Evolutionary conservation across 1,140 invertebrate species (phyloP).

Genomic region (Aporrectodea caliginosa): DNA sequence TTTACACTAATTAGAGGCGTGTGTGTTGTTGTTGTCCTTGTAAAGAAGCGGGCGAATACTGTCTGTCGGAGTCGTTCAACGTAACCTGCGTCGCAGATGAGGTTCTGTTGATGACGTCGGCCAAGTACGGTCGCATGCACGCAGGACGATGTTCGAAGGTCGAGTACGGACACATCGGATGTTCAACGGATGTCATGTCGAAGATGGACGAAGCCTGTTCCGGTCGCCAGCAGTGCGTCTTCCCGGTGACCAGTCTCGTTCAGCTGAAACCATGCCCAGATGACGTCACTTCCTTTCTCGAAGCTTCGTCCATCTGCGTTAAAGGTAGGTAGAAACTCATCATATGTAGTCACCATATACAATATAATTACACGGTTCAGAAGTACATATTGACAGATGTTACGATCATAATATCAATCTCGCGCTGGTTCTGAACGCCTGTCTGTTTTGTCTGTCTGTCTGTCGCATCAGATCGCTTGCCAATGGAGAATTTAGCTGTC

Average conservation of each 20-base stretch:
- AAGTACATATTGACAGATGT: too few species aligned
- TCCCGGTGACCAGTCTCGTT: slow-evolving; percentile 12
- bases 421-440: too few species aligned
- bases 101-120: background rate
- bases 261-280: slow-evolving; percentile 8
- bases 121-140: background rate
- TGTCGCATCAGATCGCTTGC: too few species aligned
- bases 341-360: too few species aligned
- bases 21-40: background rate
- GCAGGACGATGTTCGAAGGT: background rate
- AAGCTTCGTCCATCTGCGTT: slow-evolving; percentile 8
- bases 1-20: too few species aligned
- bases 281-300: slow-evolving; percentile 10
- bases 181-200: slow-evolving; percentile 13
- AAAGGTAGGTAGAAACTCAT: slow-evolving; percentile 4
- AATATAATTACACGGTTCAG: too few species aligned
- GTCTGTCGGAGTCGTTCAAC: background rate
- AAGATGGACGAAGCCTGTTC: slow-evolving; percentile 21
- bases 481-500: too few species aligned
- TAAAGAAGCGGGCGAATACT: background rate
- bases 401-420: too few species aligned
- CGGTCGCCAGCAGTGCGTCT: slow-evolving; percentile 9
- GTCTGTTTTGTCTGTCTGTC: too few species aligned
- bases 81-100: background rate
- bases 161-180: slow-evolving; percentile 14